A percentile compares a stretch with the other conserved stretches of the same genome.
Conservation (phyloP, 2,888 invertebrate species). For the Acanthococcus lagerstroemiae region DNA sequence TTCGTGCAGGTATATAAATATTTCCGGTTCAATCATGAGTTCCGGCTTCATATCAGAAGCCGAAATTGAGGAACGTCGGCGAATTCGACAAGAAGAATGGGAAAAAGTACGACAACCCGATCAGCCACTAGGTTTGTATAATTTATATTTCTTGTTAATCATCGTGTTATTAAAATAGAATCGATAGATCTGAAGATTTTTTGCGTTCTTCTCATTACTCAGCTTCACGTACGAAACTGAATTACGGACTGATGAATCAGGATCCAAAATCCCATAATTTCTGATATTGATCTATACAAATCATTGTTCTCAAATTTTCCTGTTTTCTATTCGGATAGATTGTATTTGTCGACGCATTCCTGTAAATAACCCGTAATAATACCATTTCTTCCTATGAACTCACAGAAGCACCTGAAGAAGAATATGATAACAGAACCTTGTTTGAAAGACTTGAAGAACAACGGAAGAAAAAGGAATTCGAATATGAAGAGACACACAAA, state of each 20-base stretch:
- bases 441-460: constrained; percentile 89
- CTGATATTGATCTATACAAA: too few relatives aligned
- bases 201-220: too few relatives aligned
- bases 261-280: too few relatives aligned
- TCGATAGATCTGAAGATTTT: too few relatives aligned
- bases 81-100: constrained; percentile 89
- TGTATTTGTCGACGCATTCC: too few relatives aligned
- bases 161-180: too few relatives aligned
- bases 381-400: too few relatives aligned
- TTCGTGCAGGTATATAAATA: neutral
- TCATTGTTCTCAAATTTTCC: too few relatives aligned
- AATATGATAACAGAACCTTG: constrained; percentile 72
- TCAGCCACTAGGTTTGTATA: constrained; percentile 66
- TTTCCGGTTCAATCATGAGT: constrained; percentile 53
- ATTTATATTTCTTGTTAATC: too few relatives aligned
- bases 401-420: constrained; percentile 79
- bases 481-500: constrained; percentile 90
- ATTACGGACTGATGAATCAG: neutral
- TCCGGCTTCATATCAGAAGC: constrained; percentile 84
- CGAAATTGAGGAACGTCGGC: constrained; percentile 70
- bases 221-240: too few relatives aligned
- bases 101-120: constrained; percentile 84
- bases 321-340: too few relatives aligned
- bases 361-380: neutral
- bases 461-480: constrained; percentile 78